phyloP scores from a whole-genome alignment of 2,888 invertebrate species.

The Agrochola lychnidis region DNA sequence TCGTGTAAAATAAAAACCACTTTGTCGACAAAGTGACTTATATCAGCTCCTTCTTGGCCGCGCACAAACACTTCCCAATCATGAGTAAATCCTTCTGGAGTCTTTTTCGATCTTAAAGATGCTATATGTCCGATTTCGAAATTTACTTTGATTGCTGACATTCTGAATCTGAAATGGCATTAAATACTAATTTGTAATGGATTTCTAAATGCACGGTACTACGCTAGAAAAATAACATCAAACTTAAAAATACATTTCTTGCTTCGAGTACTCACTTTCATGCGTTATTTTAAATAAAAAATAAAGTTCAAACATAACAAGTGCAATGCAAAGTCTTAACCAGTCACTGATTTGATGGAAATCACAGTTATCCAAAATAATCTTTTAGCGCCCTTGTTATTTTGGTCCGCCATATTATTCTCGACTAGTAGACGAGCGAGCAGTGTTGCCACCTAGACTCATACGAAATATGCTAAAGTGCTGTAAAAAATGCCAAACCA shows the following conservation, averaged over 20 bases:
- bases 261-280: constrained; percentile 69
- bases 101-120: constrained; percentile 94
- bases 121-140: constrained; percentile 98
- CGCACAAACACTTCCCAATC: constrained; percentile 99
- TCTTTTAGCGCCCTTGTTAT: constrained; percentile 91
- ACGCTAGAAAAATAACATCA: constrained; percentile 67
- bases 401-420: constrained; percentile 89
- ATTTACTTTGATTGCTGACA: constrained; percentile 91
- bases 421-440: constrained; percentile 17
- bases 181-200: constrained; percentile 55
- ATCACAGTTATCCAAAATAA: constrained; percentile 80
- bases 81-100: constrained; percentile 98
- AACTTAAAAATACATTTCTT: constrained; percentile 42
- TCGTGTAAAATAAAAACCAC: constrained; percentile 97
- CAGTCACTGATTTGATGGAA: constrained; percentile 72
- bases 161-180: constrained; percentile 74
- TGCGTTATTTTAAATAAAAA: constrained; percentile 55
- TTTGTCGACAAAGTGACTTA: constrained; percentile 97
- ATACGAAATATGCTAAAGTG: too few species aligned
- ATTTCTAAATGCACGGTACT: constrained; percentile 62
- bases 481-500: too few species aligned
- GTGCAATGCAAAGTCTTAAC: constrained; percentile 66
- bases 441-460: too few species aligned
- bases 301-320: constrained; percentile 68
- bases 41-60: constrained; percentile 96